Base-by-base conservation (phyloP, 2,797 vertebrate genomes). In the Scomberomorus guttatus region DNA sequence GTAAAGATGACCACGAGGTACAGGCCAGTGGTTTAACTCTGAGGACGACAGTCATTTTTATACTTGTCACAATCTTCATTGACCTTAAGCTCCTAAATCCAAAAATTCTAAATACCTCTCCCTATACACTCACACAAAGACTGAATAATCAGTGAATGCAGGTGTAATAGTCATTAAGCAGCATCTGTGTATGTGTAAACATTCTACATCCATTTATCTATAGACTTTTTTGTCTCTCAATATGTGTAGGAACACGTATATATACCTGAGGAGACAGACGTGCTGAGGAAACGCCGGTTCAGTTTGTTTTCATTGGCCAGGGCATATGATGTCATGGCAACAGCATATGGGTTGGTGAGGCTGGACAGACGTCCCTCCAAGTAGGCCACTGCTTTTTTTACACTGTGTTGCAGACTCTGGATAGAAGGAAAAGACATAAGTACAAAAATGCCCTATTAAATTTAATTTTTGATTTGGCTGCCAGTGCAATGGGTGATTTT, bases 301-400 rank as follows among this genome's bases (percentile, higher is more conserved):
- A 92, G 82, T 42, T 87, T 94, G 0, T 83, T 85, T 1, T 91
- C 8, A 64, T 94, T 88, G 72, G 95, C 95, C 85, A 99, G 87
- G 10, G 97, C 97, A 0, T 97, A 98, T n/a, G 96, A 95, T 0
- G 95, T 65, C 60, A 99, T 92, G 39, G 97, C 95, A 37, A 97
- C 94, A 0, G 96, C 94, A 73, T 99, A 99, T 0, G 97, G 92
- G 52, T 96, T 94, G 22, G 17, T 27, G 20, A 99, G 48, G 0
- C 7, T 69, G 5, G 79, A 29, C 5, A 97, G 92, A 17, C 78
- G 92, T 18, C 0, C 68, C 46, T 79, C 22, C 6, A 99, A 92
- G 83, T 91, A 98, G 0, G 32, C 2, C 0, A 85, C 79, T 0
- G 96, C 94, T 83, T 95, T 96, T 2, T 8, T 24, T 39, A 96